These are phyloP conservation scores for Darwinula stevensoni DNA, from an alignment of 2,888 invertebrate species.

Conservation along the genomic window DNA sequence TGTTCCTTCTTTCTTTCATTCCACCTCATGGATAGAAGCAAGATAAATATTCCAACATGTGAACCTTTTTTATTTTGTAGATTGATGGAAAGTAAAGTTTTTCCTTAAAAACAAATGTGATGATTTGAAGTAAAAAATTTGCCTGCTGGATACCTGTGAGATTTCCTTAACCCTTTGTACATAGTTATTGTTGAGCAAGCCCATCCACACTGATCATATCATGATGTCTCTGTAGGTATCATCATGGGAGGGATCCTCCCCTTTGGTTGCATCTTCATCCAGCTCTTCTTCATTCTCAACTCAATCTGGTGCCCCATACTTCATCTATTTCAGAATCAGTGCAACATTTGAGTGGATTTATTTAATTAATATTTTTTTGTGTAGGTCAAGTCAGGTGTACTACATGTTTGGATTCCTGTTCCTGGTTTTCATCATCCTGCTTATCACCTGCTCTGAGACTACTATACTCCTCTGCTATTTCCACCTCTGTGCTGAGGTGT, in stretches of 20 bases:
- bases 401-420: constrained; percentile 98
- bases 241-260: constrained; percentile 96
- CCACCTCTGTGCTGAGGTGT: constrained; percentile 87
- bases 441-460: constrained; percentile 97
- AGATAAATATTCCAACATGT: too few relatives aligned
- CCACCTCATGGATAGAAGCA: too few relatives aligned
- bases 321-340: background rate
- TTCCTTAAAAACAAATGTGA: too few relatives aligned
- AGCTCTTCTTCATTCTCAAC: constrained; percentile 93
- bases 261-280: constrained; percentile 94
- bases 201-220: too few relatives aligned
- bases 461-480: constrained; percentile 94
- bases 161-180: too few relatives aligned
- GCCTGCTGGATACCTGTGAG: too few relatives aligned
- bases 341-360: background rate
- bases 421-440: constrained; percentile 81
- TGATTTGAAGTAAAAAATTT: too few relatives aligned
- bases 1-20: too few relatives aligned
- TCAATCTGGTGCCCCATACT: constrained; percentile 90
- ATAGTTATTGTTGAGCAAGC: too few relatives aligned
- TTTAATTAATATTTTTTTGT: constrained; percentile 10
- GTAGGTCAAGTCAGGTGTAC: constrained; percentile 64
- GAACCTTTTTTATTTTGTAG: too few relatives aligned
- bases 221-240: too few relatives aligned
- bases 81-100: too few relatives aligned